Conservation (phyloP, 2,888 invertebrate species). For the Agrochola lota region DNA sequence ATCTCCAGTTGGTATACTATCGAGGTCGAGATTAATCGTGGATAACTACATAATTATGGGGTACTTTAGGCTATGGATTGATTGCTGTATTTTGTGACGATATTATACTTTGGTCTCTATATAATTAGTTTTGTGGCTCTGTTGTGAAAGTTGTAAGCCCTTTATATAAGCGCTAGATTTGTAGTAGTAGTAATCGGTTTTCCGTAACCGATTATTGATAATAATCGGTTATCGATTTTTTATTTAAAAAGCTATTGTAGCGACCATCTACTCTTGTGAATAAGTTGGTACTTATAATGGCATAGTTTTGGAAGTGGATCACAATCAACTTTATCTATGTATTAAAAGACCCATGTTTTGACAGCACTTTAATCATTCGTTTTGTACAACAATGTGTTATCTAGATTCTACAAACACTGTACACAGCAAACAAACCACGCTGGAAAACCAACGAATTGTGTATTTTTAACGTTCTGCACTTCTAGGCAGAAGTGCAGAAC, state of each 20-base stretch:
- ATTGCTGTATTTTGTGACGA: conserved; percentile 31
- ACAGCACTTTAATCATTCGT: conserved; percentile 5
- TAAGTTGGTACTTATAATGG: neutral
- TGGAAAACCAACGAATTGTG: conserved; percentile 16
- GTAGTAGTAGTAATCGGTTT: neutral
- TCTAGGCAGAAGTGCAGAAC: neutral
- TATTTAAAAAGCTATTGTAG: neutral
- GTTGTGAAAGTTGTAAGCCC: neutral
- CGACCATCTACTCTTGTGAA: neutral
- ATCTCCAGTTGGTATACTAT: conserved; percentile 57
- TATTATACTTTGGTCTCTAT: conserved; percentile 19
- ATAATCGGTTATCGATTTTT: too few relatives aligned
- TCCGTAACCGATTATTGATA: neutral
- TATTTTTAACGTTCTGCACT: conserved; percentile 28
- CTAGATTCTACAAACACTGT: neutral
- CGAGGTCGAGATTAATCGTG: conserved; percentile 52
- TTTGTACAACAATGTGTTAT: neutral
- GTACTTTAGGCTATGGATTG: conserved; percentile 16
- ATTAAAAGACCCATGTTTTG: neutral
- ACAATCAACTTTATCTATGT: neutral
- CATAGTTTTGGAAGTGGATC: neutral
- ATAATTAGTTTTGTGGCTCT: conserved; percentile 30
- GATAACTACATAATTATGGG: conserved; percentile 29
- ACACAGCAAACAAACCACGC: conserved; percentile 27
- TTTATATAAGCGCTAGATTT: neutral